Base-by-base conservation (phyloP, 1,140 invertebrate species). In the Kradibia gibbosae region DNA sequence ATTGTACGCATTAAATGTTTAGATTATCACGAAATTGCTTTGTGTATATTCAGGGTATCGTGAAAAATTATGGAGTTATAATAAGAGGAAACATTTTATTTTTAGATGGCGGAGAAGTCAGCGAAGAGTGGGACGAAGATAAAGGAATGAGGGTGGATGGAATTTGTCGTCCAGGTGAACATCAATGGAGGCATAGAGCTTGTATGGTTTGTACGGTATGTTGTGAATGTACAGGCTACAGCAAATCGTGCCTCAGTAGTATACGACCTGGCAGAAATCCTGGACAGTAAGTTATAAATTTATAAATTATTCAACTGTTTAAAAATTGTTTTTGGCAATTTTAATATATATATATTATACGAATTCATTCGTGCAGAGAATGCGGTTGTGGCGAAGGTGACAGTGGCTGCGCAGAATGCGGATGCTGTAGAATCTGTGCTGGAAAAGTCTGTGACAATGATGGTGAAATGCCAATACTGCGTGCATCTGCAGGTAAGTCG, bases 331-430 rank as follows among this genome's bases (percentile, higher is more conserved):
- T 60, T 78, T 4, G 67, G n/a, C 28, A 60, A 62, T 73, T n/a
- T 7, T 4, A 45, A 10, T 62, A 31, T 20, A 77, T 53, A 65
- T 53, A 17, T 75, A 67, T 60, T 0, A 70, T 34, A 5, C 28
- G 22, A 20, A 22, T 36, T 83, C 36, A 55, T 60, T 74, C 74
- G 86, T 87, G 25, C 82, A 98, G 97, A 85, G 95, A 96, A 86
- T 99, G 98, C 92, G 97, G 97, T 2, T 99, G 98, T 93, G 98
- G 98, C 22, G 96, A 96, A 87, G 98, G 98, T 22, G 98, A 99
- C 88, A 96, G 97, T 57, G 97, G 98, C 0, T 99, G 98, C 88
- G 93, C 95, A 1, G 94, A 96, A 84, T 99, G 98, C 90, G 98
- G 98, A 0, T 95, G 96, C 48, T 99, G 98, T 90, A 91, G 96